Conservation (phyloP, 2,888 invertebrate genomes). For the Erebia ligea region DNA sequence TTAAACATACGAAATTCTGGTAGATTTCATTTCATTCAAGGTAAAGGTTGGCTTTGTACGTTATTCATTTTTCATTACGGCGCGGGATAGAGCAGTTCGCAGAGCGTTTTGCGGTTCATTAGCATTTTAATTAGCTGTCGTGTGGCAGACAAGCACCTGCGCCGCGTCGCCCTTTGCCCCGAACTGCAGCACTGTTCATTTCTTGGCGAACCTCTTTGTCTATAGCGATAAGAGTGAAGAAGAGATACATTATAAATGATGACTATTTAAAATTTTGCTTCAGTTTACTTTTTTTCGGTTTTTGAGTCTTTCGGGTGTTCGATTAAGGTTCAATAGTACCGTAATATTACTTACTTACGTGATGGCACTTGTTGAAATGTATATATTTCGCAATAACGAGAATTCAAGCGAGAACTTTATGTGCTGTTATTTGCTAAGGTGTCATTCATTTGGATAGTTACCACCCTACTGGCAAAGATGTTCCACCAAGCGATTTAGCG, state of each 20-base stretch:
- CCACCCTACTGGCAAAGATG: too few species aligned
- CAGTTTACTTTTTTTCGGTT: too few species aligned
- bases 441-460: too few species aligned
- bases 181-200: constrained; percentile 40
- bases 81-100: constrained; percentile 32
- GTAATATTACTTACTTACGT: too few species aligned
- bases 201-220: constrained; percentile 37
- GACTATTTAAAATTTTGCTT: background rate
- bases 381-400: too few species aligned
- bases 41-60: constrained; percentile 23
- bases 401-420: too few species aligned
- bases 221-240: constrained; percentile 23
- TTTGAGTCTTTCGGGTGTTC: too few species aligned
- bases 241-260: background rate
- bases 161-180: constrained; percentile 36
- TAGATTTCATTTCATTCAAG: background rate
- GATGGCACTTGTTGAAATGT: too few species aligned
- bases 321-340: too few species aligned
- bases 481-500: too few species aligned
- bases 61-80: constrained; percentile 32
- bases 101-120: constrained; percentile 59
- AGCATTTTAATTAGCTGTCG: constrained; percentile 78
- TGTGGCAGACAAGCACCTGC: constrained; percentile 45
- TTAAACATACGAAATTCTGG: too few species aligned
- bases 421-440: too few species aligned